Conservation (phyloP, 2,888 invertebrate species). For the Acanthopleura granulata region DNA sequence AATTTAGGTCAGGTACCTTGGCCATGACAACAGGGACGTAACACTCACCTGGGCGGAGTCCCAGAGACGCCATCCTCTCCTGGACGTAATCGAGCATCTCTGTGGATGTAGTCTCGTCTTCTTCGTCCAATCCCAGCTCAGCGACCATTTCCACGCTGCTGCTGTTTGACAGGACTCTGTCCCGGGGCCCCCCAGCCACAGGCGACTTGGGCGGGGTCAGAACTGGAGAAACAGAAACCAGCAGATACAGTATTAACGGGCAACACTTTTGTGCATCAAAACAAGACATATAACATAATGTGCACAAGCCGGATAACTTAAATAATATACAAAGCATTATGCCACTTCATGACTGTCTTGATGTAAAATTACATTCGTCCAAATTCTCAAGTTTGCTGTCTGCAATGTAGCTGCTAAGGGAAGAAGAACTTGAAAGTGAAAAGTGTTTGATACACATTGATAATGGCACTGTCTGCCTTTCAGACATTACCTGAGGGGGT, state of each 20-base stretch:
- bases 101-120: slow-evolving; percentile 25
- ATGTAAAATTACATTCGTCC: too few species aligned
- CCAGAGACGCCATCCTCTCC: slow-evolving; percentile 52
- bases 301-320: too few species aligned
- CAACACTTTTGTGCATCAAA: too few species aligned
- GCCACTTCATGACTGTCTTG: too few species aligned
- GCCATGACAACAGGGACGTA: not conserved
- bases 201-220: slow-evolving; percentile 65
- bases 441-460: too few species aligned
- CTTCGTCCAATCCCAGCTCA: slow-evolving; percentile 28
- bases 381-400: too few species aligned
- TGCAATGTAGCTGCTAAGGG: too few species aligned
- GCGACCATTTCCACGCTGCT: slow-evolving; percentile 50
- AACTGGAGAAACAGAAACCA: slow-evolving; percentile 38
- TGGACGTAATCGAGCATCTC: slow-evolving; percentile 45
- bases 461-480: too few species aligned
- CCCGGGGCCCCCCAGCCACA: slow-evolving; percentile 35
- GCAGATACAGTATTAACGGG: not conserved
- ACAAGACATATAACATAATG: too few species aligned
- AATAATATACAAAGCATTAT: too few species aligned
- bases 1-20: too few species aligned
- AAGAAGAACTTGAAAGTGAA: too few species aligned
- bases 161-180: slow-evolving; percentile 39
- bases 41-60: slow-evolving; percentile 49
- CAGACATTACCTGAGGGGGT: slow-evolving; percentile 55